phyloP scores from a whole-genome alignment of 2,888 invertebrate genomes.

The Apamea crenata region DNA sequence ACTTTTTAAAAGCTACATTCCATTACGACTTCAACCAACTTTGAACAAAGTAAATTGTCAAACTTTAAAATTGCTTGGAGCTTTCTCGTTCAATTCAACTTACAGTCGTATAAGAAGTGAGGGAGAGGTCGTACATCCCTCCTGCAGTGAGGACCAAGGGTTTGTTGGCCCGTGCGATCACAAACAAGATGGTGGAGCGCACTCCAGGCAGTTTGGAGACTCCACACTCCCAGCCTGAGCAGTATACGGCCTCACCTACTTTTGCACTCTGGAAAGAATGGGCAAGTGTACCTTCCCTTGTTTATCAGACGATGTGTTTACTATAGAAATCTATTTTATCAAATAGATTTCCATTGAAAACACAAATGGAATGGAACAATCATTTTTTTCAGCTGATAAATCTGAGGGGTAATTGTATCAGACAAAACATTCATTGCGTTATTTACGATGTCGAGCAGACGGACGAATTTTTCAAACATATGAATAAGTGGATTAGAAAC shows the following conservation, averaged over 20 bases:
- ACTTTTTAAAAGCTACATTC: constrained; percentile 30
- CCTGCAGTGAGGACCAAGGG: constrained; percentile 83
- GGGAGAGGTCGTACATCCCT: constrained; percentile 84
- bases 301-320: neutral
- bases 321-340: neutral
- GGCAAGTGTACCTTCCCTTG: neutral
- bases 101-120: constrained; percentile 81
- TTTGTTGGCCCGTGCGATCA: constrained; percentile 80
- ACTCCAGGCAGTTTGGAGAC: constrained; percentile 76
- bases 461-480: neutral
- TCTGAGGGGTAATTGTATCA: neutral
- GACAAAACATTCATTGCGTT: neutral
- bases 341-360: too few species aligned
- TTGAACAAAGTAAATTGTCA: constrained; percentile 36
- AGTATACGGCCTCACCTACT: constrained; percentile 80
- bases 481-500: neutral
- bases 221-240: constrained; percentile 84
- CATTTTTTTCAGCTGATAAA: too few species aligned
- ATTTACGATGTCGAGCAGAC: neutral
- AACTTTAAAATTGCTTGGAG: constrained; percentile 44
- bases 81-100: constrained; percentile 57
- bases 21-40: constrained; percentile 7
- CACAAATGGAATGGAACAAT: neutral
- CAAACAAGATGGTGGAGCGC: constrained; percentile 75
- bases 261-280: constrained; percentile 75